Evolutionary conservation across 2,888 invertebrate species (phyloP), one percentile per base, ranked within the genome.

Genomic region (Eupithecia exiguata): DNA sequence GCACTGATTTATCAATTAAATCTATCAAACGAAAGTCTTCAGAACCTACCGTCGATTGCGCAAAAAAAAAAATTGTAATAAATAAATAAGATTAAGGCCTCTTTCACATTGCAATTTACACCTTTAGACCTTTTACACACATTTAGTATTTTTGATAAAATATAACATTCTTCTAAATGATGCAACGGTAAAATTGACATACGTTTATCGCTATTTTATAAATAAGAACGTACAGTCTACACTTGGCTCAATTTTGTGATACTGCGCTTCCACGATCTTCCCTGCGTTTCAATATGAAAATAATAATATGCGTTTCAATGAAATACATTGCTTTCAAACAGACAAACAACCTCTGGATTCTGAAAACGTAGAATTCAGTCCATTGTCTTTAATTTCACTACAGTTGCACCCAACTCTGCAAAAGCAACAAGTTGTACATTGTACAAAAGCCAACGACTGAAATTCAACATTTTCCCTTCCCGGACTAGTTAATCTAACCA

Each of bases 301-400:
- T n/a, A n/a, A n/a, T n/a, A n/a, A n/a, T n/a, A n/a, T 83, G 85
- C 88, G 87, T 86, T 88, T 89, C 36, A 65, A 65, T 65, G n/a
- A n/a, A n/a, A n/a, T n/a, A 38, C 84, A 88, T 90, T 88, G 89
- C 90, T 90, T 89, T 84, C 85, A 40, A 66, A 66, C 40, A n/a
- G 65, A 40, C 36, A 40, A 65, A 61, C 61, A 61, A 61, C 53
- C 18, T 66, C 66, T 25, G 40, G 16, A 66, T 40, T 21, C 3
- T 12, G 66, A 66, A 66, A 43, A 66, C 16, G 4, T 25, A 40
- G 14, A 66, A 40, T 21, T 40, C 66, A 66, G 66, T 40, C 21
- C 14, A 25, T 66, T 25, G 25, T 40, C 12, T 38, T 65, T 12
- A 38, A 1, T 38, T 65, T 5, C 25, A 38, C n/a, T n/a, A 10